Conservation (phyloP, 2,797 vertebrate genomes). For the Syngnathus acus region DNA sequence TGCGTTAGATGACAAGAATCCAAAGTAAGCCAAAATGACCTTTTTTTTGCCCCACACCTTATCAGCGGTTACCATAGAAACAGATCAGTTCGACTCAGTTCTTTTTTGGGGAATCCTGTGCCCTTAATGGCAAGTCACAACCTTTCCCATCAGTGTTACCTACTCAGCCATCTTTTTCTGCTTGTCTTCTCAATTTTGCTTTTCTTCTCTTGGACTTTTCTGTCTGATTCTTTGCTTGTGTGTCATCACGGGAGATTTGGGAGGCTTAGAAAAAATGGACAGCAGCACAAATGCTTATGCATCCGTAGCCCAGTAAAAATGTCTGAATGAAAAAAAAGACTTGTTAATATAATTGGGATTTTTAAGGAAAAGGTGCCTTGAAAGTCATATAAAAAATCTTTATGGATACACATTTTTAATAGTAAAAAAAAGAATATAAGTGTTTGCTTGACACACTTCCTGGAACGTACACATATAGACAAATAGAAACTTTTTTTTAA, state of each 20-base stretch:
- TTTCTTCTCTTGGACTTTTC: constrained; percentile 16
- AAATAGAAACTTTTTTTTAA: no score
- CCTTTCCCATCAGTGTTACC: constrained; percentile 35
- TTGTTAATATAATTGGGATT: no score
- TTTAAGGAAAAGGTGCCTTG: no score
- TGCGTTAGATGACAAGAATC: constrained; percentile 28
- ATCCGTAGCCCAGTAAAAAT: no score
- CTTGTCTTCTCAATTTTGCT: constrained; percentile 34
- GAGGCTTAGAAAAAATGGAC: background rate
- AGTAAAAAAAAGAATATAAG: no score
- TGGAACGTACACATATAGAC: no score
- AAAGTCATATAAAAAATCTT: no score
- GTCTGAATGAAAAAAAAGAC: no score
- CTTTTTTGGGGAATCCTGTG: constrained; percentile 13
- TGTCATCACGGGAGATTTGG: background rate
- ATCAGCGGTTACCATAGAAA: constrained; percentile 67
- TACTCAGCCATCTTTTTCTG: constrained; percentile 44
- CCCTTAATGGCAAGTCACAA: constrained; percentile 50
- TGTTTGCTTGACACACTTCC: no score
- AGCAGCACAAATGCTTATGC: background rate
- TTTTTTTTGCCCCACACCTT: constrained; percentile 46
- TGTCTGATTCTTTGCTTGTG: background rate
- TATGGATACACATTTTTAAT: no score
- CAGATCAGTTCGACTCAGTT: constrained; percentile 56
- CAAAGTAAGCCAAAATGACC: constrained; percentile 29